Evolutionary conservation across 1,140 invertebrate genomes (phyloP).

Genomic region (Magallana ariakensis): DNA sequence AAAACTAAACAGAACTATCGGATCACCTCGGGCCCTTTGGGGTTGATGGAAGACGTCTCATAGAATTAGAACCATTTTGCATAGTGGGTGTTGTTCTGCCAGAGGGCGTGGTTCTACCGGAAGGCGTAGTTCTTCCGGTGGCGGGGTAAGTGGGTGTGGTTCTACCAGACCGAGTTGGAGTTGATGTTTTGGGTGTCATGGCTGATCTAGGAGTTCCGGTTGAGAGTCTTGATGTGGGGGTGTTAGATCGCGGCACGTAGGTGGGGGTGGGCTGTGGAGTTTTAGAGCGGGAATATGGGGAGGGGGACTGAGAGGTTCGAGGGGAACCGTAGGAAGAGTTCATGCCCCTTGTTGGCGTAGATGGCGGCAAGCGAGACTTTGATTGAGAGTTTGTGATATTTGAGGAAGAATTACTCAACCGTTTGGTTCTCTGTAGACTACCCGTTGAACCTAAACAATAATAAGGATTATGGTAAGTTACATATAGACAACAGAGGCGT

Average conservation of each 20-base stretch:
- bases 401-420: conserved; percentile 67
- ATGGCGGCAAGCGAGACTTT: conserved; percentile 48
- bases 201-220: conserved; percentile 54
- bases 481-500: no score
- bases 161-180: conserved; percentile 61
- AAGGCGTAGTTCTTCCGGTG: conserved; percentile 43
- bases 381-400: conserved; percentile 55
- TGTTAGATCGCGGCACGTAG: conserved; percentile 62
- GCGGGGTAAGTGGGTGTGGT: conserved; percentile 60
- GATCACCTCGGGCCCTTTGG: conserved; percentile 44
- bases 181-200: conserved; percentile 66
- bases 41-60: conserved; percentile 46
- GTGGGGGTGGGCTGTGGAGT: conserved; percentile 49
- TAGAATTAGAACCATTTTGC: conserved; percentile 45
- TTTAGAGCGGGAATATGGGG: conserved; percentile 55
- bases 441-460: conserved; percentile 67
- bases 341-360: conserved; percentile 49
- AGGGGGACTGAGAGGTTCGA: conserved; percentile 48
- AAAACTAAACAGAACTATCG: conserved; percentile 1
- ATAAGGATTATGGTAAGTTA: no score
- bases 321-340: conserved; percentile 59
- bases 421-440: conserved; percentile 64
- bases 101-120: conserved; percentile 49
- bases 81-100: conserved; percentile 47
- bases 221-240: conserved; percentile 63